A percentile compares a stretch with the other conserved stretches of the same genome.
These are phyloP conservation scores for Sula dactylatra DNA, from an alignment of 2,113 vertebrate genomes.

Conservation along the genomic window DNA sequence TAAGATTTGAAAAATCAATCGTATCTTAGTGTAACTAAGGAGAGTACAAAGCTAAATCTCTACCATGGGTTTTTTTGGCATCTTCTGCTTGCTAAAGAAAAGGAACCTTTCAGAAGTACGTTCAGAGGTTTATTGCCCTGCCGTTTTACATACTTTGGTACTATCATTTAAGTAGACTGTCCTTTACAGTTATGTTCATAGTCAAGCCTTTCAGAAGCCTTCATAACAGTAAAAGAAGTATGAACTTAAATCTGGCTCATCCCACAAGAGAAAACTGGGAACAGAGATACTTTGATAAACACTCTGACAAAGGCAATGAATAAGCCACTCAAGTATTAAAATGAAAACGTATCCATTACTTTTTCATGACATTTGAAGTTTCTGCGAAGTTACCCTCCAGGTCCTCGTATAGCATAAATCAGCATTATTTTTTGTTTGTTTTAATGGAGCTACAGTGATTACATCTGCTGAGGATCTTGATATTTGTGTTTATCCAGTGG, in stretches of 20 bases:
- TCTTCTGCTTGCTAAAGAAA: background rate
- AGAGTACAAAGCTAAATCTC: background rate
- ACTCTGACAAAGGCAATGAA: background rate
- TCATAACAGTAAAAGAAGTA: background rate
- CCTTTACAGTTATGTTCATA: background rate
- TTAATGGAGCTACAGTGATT: background rate
- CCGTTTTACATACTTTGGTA: background rate
- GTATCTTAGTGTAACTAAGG: background rate
- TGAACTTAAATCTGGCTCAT: background rate
- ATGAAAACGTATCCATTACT: background rate
- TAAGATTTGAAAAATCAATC: background rate
- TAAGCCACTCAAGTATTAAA: background rate
- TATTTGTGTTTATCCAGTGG: background rate
- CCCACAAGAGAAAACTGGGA: background rate
- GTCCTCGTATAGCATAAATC: background rate
- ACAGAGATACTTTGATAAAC: background rate
- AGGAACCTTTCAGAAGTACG: background rate
- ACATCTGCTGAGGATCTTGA: background rate
- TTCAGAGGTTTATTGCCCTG: background rate
- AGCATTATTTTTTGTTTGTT: background rate
- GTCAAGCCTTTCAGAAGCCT: background rate
- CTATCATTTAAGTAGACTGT: background rate
- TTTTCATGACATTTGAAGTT: background rate
- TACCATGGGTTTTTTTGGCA: background rate
- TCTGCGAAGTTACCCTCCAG: background rate